Evolutionary conservation across 2,888 invertebrate genomes (phyloP).

Genomic region (Oasisia sp.): DNA sequence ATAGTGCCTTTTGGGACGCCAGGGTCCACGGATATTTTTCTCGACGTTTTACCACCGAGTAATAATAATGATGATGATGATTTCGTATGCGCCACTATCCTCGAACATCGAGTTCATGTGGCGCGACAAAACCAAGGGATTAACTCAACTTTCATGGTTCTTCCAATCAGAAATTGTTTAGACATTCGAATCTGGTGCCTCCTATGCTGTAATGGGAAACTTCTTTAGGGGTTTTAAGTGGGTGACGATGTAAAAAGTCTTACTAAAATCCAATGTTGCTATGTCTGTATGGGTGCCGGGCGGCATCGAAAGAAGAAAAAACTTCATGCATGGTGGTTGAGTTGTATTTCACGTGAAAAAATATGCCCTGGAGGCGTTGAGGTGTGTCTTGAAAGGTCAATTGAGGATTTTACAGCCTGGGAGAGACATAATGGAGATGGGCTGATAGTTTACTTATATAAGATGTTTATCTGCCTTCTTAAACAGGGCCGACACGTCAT

Average conservation of each 20-base stretch:
- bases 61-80: neutral
- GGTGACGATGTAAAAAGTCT: neutral
- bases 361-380: constrained; percentile 34
- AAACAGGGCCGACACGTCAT: too few species aligned
- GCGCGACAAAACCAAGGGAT: too few species aligned
- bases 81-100: too few species aligned
- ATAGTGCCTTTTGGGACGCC: neutral
- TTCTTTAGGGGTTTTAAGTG: neutral
- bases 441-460: too few species aligned
- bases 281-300: constrained; percentile 14
- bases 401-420: neutral
- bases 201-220: too few species aligned
- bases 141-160: neutral
- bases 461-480: too few species aligned
- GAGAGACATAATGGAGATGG: too few species aligned
- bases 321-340: neutral
- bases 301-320: too few species aligned
- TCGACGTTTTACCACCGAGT: neutral
- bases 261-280: neutral
- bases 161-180: neutral
- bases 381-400: constrained; percentile 33
- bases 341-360: constrained; percentile 41
- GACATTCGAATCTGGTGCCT: neutral
- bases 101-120: too few species aligned
- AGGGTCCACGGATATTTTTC: neutral